Evolutionary conservation across 2,888 invertebrate genomes (phyloP).

Genomic region (Lapara coniferarum): DNA sequence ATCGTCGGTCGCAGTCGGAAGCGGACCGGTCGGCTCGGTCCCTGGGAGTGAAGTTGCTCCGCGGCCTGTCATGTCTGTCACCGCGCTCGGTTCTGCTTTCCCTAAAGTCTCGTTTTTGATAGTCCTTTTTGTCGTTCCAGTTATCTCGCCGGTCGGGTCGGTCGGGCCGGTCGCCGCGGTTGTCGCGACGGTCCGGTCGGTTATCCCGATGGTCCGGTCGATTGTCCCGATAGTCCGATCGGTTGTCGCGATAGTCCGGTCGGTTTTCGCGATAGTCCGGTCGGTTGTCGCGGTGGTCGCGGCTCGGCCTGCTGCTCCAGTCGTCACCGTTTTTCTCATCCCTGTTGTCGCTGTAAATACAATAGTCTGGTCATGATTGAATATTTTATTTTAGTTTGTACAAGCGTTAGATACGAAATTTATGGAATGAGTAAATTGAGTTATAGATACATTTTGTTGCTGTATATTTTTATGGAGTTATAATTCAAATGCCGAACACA

Average conservation of each 20-base stretch:
- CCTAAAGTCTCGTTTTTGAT: slow-evolving; percentile 43
- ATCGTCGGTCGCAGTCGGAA: slow-evolving; percentile 59
- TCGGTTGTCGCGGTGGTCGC: slow-evolving; percentile 40
- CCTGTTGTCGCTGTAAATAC: slow-evolving; percentile 50
- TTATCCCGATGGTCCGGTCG: slow-evolving; percentile 53
- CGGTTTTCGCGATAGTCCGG: slow-evolving; percentile 38
- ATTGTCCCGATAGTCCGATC: slow-evolving; percentile 45
- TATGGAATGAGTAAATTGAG: background rate
- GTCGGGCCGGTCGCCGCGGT: slow-evolving; percentile 38
- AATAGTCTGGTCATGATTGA: background rate
- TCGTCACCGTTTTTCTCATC: slow-evolving; percentile 58
- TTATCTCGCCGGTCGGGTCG: slow-evolving; percentile 42
- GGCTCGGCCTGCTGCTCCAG: slow-evolving; percentile 48
- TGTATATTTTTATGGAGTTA: no score
- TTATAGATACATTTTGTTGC: background rate
- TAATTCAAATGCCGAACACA: no score
- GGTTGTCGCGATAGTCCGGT: slow-evolving; percentile 23
- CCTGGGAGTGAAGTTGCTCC: slow-evolving; percentile 67
- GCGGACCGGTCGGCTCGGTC: slow-evolving; percentile 61
- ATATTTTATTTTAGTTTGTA: background rate
- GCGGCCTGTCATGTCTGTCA: slow-evolving; percentile 50
- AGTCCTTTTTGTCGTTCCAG: slow-evolving; percentile 40
- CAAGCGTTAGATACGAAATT: background rate
- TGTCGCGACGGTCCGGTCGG: slow-evolving; percentile 45
- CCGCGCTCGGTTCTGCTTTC: slow-evolving; percentile 44